Evolutionary conservation across 2,888 invertebrate genomes (phyloP), one percentile per base, ranked within the genome.

Genomic region (Drosophila tanythrix): DNA sequence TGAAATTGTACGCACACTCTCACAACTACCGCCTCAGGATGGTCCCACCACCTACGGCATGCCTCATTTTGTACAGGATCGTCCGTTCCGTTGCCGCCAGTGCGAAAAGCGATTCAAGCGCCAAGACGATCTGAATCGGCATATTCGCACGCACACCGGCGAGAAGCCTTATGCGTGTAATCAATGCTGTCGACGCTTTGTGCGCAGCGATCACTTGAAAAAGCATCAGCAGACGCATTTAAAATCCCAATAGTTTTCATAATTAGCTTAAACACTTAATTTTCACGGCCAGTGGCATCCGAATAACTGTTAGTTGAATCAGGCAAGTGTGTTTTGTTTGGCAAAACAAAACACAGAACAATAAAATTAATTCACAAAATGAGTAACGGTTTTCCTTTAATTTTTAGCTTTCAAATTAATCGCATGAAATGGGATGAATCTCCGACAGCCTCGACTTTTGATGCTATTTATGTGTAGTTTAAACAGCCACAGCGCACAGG

Each of bases 61-160:
- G 88, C 87, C 87, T 8, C 87, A 88, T 62, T 87, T 87, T 59
- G 86, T 88, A 48, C 89, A 88, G 18, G 88, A 88, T 25, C 84
- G 91, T 13, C 92, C 91, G 1, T 91, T 85, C 73, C 83, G 84
- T 11, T 92, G 91, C 63, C 79, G 62, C 5, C 81, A 88, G 36
- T 92, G 92, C 58, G 73, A 80, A 27, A 92, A 92, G 51, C 72
- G 89, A 31, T 92, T 92, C 53, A 92, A 90, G 63, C 88, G 92
- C 4, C 92, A 91, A 69, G 92, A 92, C 62, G 92, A 92, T 80
- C 83, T 92, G 11, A 92, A 92, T 63, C 92, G 92, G 3, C 92
- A 92, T 62, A 82, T 85, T 74, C 86, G 92, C 38, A 92, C 92
- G 46, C 92, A 92, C 65, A 88, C 83, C 1, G 92, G 92, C 1